Evolutionary conservation across 2,797 vertebrate genomes (phyloP).

Genomic region (Trachops cirrhosus): DNA sequence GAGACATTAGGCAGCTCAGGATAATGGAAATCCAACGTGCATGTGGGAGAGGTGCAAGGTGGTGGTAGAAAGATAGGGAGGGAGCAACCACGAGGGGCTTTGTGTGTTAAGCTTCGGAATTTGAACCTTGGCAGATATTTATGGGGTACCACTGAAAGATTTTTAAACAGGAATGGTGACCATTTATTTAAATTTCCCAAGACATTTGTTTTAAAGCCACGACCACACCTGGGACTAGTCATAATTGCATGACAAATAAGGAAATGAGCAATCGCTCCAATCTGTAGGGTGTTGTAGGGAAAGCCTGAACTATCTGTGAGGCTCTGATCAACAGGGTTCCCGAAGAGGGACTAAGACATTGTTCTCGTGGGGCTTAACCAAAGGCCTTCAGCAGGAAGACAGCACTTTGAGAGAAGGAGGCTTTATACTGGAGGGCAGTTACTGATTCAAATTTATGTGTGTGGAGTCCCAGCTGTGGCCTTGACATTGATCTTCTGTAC

Average conservation of each 20-base stretch:
- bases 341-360: constrained; percentile 23
- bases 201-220: not conserved
- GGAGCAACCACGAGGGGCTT: not conserved
- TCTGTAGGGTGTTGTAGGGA: constrained; percentile 44
- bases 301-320: constrained; percentile 54
- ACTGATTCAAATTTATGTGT: constrained; percentile 66
- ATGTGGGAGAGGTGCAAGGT: not conserved
- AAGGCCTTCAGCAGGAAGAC: constrained; percentile 53
- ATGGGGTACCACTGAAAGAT: not conserved
- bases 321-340: constrained; percentile 41
- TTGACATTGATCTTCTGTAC: constrained; percentile 68
- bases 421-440: constrained; percentile 58
- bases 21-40: not conserved
- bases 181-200: constrained; percentile 27
- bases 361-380: constrained; percentile 33
- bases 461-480: constrained; percentile 60
- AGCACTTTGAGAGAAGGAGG: constrained; percentile 52
- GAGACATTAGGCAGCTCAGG: not conserved
- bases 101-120: not conserved
- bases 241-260: constrained; percentile 35
- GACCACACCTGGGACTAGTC: not conserved
- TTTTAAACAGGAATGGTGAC: not conserved
- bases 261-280: constrained; percentile 38
- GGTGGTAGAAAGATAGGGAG: not conserved
- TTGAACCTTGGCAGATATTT: constrained; percentile 10